Evolutionary conservation across 2,888 invertebrate genomes (phyloP), one percentile per base, ranked within the genome.

Genomic region (Diplazon laetatorius): DNA sequence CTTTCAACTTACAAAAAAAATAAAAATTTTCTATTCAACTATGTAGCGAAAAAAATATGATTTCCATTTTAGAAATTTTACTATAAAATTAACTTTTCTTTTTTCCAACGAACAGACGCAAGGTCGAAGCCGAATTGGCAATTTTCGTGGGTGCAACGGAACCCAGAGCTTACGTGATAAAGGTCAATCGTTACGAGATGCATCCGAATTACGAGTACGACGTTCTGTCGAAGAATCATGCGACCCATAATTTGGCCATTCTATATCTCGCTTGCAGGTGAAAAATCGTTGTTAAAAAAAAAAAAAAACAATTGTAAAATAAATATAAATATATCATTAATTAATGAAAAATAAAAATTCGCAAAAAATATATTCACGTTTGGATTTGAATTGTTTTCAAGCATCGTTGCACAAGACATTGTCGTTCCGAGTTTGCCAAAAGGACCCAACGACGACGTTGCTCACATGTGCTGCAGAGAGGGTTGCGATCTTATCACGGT

Each of bases 261-360:
- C 37, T 86, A n/a, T 82, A 66, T 69, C 78, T 87, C 5, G 70
- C 63, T 18, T 86, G 87, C 78, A 62, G 81, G 87, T 87, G 60
- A 77, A 81, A 59, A 52, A 25, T 9, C 6, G 8, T 25, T 37
- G 14, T 30, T 0, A 1, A 10, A 44, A 35, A 12, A 30, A 39
- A 39, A 66, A 10, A 8, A 18, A 25, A 9, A 52, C 6, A 14
- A 37, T 18, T 46, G 42, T 25, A 2, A 30, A 46, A 63, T 37
- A 25, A 35, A 9, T 16, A n/a, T 44, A 57, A 30, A 30, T 14
- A 63, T 22, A 6, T 25, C 55, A 57, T 30, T 14, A 18, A 22
- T 22, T 18, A 42, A 16, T 30, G n/a, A n/a, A n/a, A n/a, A n/a
- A n/a, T n/a, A n/a, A n/a, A n/a, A n/a, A n/a, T n/a, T n/a, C n/a